Evolutionary conservation across 2,888 invertebrate genomes (phyloP).

Genomic region (Caenorhabditis afra): DNA sequence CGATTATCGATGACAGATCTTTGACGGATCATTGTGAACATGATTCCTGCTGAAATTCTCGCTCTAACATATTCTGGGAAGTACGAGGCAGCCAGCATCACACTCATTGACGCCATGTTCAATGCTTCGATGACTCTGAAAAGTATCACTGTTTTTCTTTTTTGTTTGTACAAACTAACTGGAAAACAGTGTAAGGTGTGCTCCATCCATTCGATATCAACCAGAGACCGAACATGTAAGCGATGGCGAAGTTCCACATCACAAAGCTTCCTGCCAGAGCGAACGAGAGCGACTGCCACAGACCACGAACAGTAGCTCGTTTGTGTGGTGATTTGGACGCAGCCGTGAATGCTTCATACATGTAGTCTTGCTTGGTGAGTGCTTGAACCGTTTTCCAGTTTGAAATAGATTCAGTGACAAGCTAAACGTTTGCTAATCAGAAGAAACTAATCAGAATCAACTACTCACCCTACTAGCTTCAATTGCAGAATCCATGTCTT

Average conservation of each 20-base stretch:
- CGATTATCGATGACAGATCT: constrained; percentile 81
- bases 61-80: constrained; percentile 82
- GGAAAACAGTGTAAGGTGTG: constrained; percentile 75
- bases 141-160: too few species aligned
- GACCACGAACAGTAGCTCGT: constrained; percentile 69
- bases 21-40: constrained; percentile 76
- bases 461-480: constrained; percentile 69
- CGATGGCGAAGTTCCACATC: constrained; percentile 75
- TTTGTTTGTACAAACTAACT: too few species aligned
- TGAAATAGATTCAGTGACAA: constrained; percentile 81
- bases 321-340: constrained; percentile 66
- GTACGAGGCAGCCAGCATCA: constrained; percentile 81
- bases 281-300: constrained; percentile 70
- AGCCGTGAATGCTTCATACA: constrained; percentile 72
- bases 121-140: constrained; percentile 83
- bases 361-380: constrained; percentile 81
- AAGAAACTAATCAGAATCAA: not conserved
- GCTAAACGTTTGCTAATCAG: too few species aligned
- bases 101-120: constrained; percentile 82
- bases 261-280: constrained; percentile 69
- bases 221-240: constrained; percentile 74
- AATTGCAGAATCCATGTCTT: constrained; percentile 71
- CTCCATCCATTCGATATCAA: constrained; percentile 65
- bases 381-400: constrained; percentile 82
- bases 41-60: constrained; percentile 80